Base-by-base conservation (phyloP, 1,140 invertebrate genomes). In the Laupala kohalensis region DNA sequence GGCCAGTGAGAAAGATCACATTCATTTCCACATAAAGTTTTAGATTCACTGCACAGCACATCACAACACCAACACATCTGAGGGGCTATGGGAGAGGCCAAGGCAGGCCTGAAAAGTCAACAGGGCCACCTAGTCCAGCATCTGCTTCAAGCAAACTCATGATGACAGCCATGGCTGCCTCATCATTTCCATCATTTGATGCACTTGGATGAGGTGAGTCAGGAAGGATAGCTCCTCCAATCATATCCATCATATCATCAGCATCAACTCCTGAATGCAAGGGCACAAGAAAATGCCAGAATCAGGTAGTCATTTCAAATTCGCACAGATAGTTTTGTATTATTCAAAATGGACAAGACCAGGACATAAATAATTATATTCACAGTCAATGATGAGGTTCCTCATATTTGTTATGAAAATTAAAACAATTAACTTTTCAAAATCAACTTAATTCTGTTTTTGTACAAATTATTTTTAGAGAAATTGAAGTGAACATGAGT, bases 161-260 rank as follows among this genome's bases (percentile, higher is more conserved):
- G 73, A 96, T 93, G 28, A 95, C 92, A 6, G 93, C 92, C 91
- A 95, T 94, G 2, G 92, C 92, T 24, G 93, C 93, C 76, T 95
- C 92, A 75, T 94, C 92, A 77, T 93, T 94, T 13, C 90, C 90
- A 77, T 93, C 91, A 28, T 84, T 84, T 0, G 85, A 81, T 6
- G 81, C 77, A 53, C 80, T 77, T 53, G 79, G 76, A 73, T 83
- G 80, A 37, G 83, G 79, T 5, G 84, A 81, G 75, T 84, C 81
- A 27, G 80, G 81, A 12, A 86, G 80, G 12, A 82, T 79, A 0
- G 83, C 79, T 27, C 81, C 83, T 67, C 83, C 83, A 72, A 88
- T 88, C 76, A 88, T 86, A 64, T 87, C 85, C 74, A 88, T 84
- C 76, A 88, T 83, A 37, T 86, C 84, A 23, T 86, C 83, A 4